Conservation (phyloP, 2,888 invertebrate genomes). For the Herminia tarsipennalis region DNA sequence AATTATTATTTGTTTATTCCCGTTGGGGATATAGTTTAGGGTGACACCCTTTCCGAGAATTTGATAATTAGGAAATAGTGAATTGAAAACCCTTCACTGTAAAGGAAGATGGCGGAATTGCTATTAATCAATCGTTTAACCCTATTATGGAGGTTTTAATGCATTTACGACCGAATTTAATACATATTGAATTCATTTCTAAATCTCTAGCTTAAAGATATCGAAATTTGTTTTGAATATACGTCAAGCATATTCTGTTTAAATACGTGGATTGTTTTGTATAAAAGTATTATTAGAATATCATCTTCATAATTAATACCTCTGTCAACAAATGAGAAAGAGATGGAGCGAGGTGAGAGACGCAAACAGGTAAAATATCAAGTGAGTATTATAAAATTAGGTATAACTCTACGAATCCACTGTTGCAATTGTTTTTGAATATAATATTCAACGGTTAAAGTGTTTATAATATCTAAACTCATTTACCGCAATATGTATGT, state of each 20-base stretch:
- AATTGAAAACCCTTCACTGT: conserved; percentile 71
- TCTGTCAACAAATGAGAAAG: too few species aligned
- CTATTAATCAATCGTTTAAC: conserved; percentile 59
- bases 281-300: too few species aligned
- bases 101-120: conserved; percentile 62
- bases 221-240: too few species aligned
- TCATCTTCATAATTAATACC: too few species aligned
- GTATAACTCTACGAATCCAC: too few species aligned
- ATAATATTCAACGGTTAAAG: neutral
- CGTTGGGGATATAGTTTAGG: conserved; percentile 49
- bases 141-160: conserved; percentile 34
- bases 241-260: too few species aligned
- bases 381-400: too few species aligned
- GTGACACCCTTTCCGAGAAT: conserved; percentile 55
- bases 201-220: too few species aligned
- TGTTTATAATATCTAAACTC: conserved; percentile 20
- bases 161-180: neutral
- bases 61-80: conserved; percentile 83
- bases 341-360: too few species aligned
- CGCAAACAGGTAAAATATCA: too few species aligned
- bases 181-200: neutral
- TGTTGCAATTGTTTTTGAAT: too few species aligned
- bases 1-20: conserved; percentile 48
- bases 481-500: conserved; percentile 30
- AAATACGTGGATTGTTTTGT: too few species aligned